A percentile compares a stretch with the other conserved stretches of the same genome.
Conservation (phyloP, 2,888 invertebrate species). For the Leptogaster cylindrica region DNA sequence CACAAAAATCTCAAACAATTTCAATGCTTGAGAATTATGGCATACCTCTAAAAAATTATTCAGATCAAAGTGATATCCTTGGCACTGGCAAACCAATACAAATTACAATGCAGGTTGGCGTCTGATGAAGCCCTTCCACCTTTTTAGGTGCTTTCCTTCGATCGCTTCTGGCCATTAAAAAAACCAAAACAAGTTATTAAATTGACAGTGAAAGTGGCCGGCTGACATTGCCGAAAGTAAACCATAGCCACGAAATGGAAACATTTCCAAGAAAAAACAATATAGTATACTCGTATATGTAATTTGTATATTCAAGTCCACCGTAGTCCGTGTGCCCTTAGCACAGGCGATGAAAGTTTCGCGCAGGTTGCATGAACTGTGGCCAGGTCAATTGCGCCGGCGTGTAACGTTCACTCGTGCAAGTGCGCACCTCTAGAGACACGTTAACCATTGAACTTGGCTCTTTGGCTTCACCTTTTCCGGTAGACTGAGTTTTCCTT, state of each 20-base stretch:
- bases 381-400: not conserved
- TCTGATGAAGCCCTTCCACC: not conserved
- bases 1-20: not conserved
- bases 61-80: too few species aligned
- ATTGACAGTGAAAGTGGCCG: slow-evolving; percentile 33
- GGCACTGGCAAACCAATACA: not conserved
- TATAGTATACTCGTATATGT: too few species aligned
- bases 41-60: too few species aligned
- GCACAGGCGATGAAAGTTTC: slow-evolving; percentile 34
- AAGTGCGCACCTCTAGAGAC: slow-evolving; percentile 8
- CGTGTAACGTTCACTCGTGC: not conserved
- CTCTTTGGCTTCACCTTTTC: slow-evolving; percentile 30
- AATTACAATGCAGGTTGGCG: not conserved
- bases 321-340: too few species aligned
- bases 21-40: too few species aligned
- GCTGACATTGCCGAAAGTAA: not conserved
- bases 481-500: slow-evolving; percentile 36
- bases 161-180: not conserved
- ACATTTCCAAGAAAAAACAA: not conserved
- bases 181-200: not conserved
- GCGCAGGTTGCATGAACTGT: not conserved
- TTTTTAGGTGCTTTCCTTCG: not conserved
- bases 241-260: not conserved
- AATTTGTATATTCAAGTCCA: too few species aligned
- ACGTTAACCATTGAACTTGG: slow-evolving; percentile 39